Base-by-base conservation (phyloP, 1,140 invertebrate genomes). In the Bombus waltoni region DNA sequence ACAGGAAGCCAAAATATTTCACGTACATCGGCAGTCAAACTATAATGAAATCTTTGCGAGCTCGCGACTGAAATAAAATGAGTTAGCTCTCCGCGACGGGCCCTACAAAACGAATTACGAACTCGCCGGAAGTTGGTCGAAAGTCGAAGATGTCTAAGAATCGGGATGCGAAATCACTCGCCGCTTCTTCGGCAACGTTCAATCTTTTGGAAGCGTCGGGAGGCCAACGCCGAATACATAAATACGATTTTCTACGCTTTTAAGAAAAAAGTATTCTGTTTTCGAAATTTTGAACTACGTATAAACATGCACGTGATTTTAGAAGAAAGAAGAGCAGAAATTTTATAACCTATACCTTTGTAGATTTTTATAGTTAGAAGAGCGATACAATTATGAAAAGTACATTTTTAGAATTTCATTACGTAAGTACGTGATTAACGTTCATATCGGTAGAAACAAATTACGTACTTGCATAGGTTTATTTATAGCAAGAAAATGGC, bases 101-200 rank as follows among this genome's bases (percentile, higher is more conserved):
- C 57, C 22, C 78, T 85, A 57, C 40, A 68, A 81, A 85, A 85
- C 79, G 47, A 81, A 70, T 85, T 85, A 81, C 68, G n/a, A 81
- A 81, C 79, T 85, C 57, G 76, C 59, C 47, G 84, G 47, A 81
- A 81, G 84, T 85, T 85, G 13, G 42, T 6, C 35, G 15, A 44
- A 44, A 68, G 35, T 9, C 3, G n/a, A 32, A 47, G 38, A 62
- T 57, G 32, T 79, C 42, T 32, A 62, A 74, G 83, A 81, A 81
- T 85, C 71, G 78, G n/a, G 28, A 74, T 68, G 38, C 47, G 70
- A 62, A 75, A 81, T 85, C 78, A 65, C n/a, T 62, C 68, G 38
- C 4, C 59, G 57, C 35, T 85, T 81, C 44, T 68, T 53, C 75
- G 8, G 3, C 25, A 28, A 15, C 57, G 8, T 75, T 77, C 77